Evolutionary conservation across 2,113 vertebrate genomes (phyloP), one percentile per base, ranked within the genome.

Genomic region (Boulengeromyrus knoepffleri): DNA sequence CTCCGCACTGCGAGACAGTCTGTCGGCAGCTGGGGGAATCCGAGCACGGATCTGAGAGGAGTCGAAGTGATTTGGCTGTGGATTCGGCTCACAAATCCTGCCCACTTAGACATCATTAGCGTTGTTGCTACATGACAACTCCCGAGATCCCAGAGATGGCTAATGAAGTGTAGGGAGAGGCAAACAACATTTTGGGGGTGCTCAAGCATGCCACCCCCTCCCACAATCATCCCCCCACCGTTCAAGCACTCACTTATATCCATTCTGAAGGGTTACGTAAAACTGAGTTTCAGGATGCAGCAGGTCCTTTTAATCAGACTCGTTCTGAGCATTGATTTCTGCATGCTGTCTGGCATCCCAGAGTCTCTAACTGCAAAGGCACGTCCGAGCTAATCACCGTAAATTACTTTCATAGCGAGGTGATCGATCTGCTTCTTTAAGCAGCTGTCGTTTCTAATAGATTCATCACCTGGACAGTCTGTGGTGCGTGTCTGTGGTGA

Each of bases 391-490:
- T 91, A 94, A 95, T 95, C 92, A 93, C 93, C 94, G 93, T 87
- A 89, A 94, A 93, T 94, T 91, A 91, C 93, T 94, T 94, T 92
- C 89, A 52, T 85, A 84, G 88, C 80, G 92, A 93, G 91, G 91
- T 92, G 90, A 93, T 88, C 87, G 92, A 92, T 92, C 92, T 92
- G 80, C 94, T 93, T 92, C 91, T 93, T 88, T 91, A 93, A 94
- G 92, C 93, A 91, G 92, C 91, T 92, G 90, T 92, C 92, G 89
- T 92, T 92, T 93, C 89, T 87, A 93, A 93, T 91, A 90, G 92
- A 92, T 92, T 85, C 74, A 62, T 88, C 58, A 91, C 92, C 92
- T 84, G 84, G 88, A 89, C 92, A 88, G 91, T 91, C 19, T 21
- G 19, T 56, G 17, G 17, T 19, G 52, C 17, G 17, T 56, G 90